Evolutionary conservation across 2,888 invertebrate genomes (phyloP), one percentile per base, ranked within the genome.

Genomic region (Sinotaia quadrata): DNA sequence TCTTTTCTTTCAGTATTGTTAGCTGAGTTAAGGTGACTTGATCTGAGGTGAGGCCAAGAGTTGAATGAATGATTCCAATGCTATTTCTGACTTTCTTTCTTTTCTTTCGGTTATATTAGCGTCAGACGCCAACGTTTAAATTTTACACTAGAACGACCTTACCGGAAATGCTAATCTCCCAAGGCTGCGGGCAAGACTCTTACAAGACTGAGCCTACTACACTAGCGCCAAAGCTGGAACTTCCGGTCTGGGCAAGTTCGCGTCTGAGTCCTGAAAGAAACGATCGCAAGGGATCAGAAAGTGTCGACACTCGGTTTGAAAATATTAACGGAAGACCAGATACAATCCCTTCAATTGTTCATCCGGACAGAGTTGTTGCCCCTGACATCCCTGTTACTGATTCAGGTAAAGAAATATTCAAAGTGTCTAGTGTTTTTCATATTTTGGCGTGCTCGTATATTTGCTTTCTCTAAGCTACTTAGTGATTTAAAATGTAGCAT

Each of bases 181-280:
- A 78, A 61, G 78, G 78, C 51, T 82, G 82, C 65, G 75, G 75
- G n/a, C 68, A 74, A 8, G 69, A 66, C 18, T 54, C 49, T 0
- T 67, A 51, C 41, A 36, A 51, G 29, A 21, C 34, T 2, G 69
- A 63, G 7, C 54, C 65, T 5, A 71, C 72, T 21, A 66, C 71
- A 1, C 49, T 49, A 36, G 44, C 68, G 12, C 76, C 73, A 4
- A 69, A 71, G 37, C 67, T 75, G 29, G 63, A 71, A 51, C 41
- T 56, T 51, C 60, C 66, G 58, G 71, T 21, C 47, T 65, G 56
- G 76, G 68, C 44, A 68, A 73, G 62, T 7, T 31, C 62, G 36
- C 37, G 71, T 12, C 59, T 60, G 54, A 29, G 62, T 12, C 71
- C 69, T 2, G 65, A 71, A 21, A 58, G 66, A 33, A 66, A 47